A percentile compares a stretch with the other conserved stretches of the same genome.
Conservation (phyloP, 2,797 vertebrate genomes). For the Petrocephalus sullivani region DNA sequence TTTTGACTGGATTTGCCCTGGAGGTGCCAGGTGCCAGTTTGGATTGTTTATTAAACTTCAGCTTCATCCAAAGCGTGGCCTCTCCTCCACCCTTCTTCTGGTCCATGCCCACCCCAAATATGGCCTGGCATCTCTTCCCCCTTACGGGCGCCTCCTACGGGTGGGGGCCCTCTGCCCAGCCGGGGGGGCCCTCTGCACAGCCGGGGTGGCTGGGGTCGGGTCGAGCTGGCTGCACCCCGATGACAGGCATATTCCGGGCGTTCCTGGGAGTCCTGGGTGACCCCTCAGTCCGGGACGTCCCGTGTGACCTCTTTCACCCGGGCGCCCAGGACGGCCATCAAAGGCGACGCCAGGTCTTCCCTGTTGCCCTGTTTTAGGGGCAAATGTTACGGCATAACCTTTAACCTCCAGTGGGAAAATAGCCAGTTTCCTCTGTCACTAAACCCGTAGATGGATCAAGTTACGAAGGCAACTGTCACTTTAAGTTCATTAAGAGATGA, state of each 20-base stretch:
- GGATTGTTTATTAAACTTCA: neutral
- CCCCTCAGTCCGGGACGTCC: slow-evolving; percentile 64
- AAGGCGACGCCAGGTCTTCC: slow-evolving; percentile 64
- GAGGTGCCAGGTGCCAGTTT: neutral
- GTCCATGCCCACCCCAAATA: slow-evolving; percentile 5
- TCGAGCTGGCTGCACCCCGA: slow-evolving; percentile 59
- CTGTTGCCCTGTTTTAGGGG: slow-evolving; percentile 54
- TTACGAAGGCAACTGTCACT: neutral
- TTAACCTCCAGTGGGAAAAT: neutral
- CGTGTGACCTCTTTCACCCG: slow-evolving; percentile 60
- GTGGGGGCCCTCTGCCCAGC: slow-evolving; percentile 37
- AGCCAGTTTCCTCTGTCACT: neutral
- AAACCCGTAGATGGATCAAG: neutral
- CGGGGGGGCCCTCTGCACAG: slow-evolving; percentile 30
- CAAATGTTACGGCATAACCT: neutral
- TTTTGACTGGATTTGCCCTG: neutral
- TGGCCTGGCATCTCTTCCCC: neutral
- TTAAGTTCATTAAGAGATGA: neutral
- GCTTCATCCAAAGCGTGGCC: neutral
- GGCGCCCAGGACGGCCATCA: slow-evolving; percentile 63
- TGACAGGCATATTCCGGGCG: slow-evolving; percentile 67
- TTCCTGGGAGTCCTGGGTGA: slow-evolving; percentile 60
- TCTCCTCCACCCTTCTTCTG: neutral
- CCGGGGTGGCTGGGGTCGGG: slow-evolving; percentile 32
- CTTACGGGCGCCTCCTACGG: slow-evolving; percentile 53